Conservation (phyloP, 2,888 invertebrate genomes). For the Caenorhabditis drosophilae region DNA sequence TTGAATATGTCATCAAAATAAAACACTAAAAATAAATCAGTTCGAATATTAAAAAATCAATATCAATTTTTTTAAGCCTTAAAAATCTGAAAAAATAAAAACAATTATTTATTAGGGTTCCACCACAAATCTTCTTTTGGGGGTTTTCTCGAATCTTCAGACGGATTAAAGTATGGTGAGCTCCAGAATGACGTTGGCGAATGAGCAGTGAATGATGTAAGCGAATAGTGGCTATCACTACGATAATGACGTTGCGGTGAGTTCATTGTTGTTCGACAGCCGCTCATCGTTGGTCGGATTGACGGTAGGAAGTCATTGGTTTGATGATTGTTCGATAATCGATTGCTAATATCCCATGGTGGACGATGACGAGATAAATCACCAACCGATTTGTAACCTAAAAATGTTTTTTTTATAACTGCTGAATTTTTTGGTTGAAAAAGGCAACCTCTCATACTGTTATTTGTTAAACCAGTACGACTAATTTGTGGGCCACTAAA, state of each 20-base stretch:
- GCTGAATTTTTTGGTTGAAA: neutral
- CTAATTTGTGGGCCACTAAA: slow-evolving; percentile 6
- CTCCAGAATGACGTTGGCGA: slow-evolving; percentile 37
- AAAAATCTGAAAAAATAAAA: slow-evolving; percentile 1
- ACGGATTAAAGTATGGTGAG: slow-evolving; percentile 45
- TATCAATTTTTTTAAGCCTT: too few species aligned
- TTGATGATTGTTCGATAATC: slow-evolving; percentile 11
- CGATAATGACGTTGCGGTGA: slow-evolving; percentile 26
- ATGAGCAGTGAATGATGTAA: slow-evolving; percentile 26
- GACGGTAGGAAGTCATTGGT: slow-evolving; percentile 20
- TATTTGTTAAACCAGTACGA: slow-evolving; percentile 2
- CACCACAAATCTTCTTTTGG: slow-evolving; percentile 54
- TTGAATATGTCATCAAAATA: too few species aligned
- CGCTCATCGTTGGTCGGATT: slow-evolving; percentile 12
- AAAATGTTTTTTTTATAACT: neutral
- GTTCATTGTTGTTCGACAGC: slow-evolving; percentile 17
- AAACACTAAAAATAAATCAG: too few species aligned
- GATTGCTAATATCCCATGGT: slow-evolving; percentile 28
- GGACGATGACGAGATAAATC: slow-evolving; percentile 15
- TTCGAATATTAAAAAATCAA: too few species aligned
- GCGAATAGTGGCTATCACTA: slow-evolving; percentile 36
- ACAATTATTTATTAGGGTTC: slow-evolving; percentile 24
- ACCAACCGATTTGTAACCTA: slow-evolving; percentile 28
- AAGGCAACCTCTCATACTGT: neutral
- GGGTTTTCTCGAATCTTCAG: slow-evolving; percentile 41